phyloP scores from a whole-genome alignment of 2,888 invertebrate species.

The Strigamia crassipes region DNA sequence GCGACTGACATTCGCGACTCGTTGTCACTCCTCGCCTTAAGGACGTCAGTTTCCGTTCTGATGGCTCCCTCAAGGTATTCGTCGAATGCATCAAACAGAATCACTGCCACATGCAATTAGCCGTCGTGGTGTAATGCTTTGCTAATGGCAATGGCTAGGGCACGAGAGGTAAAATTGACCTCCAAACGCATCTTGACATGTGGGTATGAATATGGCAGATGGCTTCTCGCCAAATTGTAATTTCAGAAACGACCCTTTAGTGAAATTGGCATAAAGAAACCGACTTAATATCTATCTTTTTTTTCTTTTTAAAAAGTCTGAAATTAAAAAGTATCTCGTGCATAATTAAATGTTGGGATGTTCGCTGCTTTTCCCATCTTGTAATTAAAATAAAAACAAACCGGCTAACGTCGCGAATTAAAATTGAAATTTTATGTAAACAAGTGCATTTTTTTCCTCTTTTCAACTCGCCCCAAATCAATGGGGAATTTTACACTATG shows the following conservation, averaged over 20 bases:
- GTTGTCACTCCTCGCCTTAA: slow-evolving; percentile 5
- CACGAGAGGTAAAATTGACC: not conserved
- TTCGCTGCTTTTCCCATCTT: not conserved
- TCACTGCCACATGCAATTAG: slow-evolving; percentile 35
- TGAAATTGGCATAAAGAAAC: slow-evolving; percentile 19
- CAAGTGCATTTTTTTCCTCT: not conserved
- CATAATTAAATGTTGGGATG: not conserved
- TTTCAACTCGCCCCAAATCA: not conserved
- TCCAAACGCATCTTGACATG: slow-evolving; percentile 25
- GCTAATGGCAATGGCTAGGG: slow-evolving; percentile 38
- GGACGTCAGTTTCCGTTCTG: slow-evolving; percentile 1
- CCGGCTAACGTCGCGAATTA: not conserved
- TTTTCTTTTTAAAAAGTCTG: not conserved
- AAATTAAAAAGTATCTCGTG: slow-evolving; percentile 13
- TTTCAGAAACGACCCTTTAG: slow-evolving; percentile 14
- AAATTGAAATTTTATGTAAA: not conserved
- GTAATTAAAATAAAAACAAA: not conserved
- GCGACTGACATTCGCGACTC: slow-evolving; percentile 23
- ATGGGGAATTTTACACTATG: not conserved
- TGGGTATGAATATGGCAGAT: slow-evolving; percentile 15
- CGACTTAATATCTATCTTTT: not conserved
- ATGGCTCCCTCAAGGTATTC: slow-evolving; percentile 26
- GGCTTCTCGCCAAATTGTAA: slow-evolving; percentile 29
- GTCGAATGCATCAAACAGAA: slow-evolving; percentile 40
- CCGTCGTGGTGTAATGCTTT: slow-evolving; percentile 6